Percentiles rank a stretch among this genome's conserved stretches.
These are phyloP conservation scores for Chionis minor DNA, from an alignment of 2,113 vertebrate genomes.

Conservation along the genomic window DNA sequence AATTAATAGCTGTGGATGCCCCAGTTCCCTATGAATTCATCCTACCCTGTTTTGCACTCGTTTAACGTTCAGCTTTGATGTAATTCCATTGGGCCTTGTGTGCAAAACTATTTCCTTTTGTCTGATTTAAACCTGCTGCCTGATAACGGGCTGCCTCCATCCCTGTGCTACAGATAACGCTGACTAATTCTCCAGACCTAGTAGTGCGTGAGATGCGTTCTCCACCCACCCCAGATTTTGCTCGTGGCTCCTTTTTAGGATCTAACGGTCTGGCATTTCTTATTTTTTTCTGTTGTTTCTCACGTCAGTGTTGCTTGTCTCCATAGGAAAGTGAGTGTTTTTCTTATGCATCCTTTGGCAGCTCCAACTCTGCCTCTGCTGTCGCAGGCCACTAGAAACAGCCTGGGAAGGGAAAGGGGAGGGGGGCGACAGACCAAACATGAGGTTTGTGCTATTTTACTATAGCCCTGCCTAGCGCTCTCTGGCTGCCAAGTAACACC, in stretches of 20 bases:
- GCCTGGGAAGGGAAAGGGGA: not conserved
- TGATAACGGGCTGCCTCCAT: not conserved
- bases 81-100: not conserved
- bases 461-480: not conserved
- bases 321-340: not conserved
- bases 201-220: not conserved
- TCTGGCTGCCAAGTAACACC: conserved; percentile 24
- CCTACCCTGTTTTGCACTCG: not conserved
- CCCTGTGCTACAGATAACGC: not conserved
- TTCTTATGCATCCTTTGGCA: not conserved
- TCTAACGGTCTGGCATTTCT: not conserved
- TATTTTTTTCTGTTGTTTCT: not conserved
- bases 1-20: not conserved
- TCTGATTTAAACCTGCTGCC: not conserved
- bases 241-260: conserved; percentile 33
- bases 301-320: not conserved
- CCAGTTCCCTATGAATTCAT: not conserved
- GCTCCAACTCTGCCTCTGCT: not conserved
- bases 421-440: not conserved
- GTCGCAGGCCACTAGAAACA: not conserved
- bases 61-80: not conserved
- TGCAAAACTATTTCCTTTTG: not conserved
- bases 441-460: conserved; percentile 10
- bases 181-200: conserved; percentile 12
- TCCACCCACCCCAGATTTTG: not conserved